A percentile compares a stretch with the other conserved stretches of the same genome.
phyloP scores from a whole-genome alignment of 2,888 invertebrate species.

The Melinaea menophilus region DNA sequence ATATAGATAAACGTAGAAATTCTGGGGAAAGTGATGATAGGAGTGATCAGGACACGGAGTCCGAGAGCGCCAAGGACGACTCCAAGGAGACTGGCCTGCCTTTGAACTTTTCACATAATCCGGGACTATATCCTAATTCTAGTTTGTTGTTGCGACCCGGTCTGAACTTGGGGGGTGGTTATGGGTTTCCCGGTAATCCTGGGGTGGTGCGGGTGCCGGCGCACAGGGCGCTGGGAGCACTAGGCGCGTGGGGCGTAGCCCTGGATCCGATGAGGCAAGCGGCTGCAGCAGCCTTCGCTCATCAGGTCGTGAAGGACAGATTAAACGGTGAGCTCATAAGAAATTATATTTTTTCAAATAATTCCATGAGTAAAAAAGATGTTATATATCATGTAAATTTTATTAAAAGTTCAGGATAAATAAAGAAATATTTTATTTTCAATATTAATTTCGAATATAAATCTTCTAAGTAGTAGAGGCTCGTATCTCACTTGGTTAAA shows the following conservation, averaged over 20 bases:
- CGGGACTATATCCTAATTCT: slow-evolving; percentile 63
- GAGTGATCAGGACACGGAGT: slow-evolving; percentile 73
- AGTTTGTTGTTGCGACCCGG: slow-evolving; percentile 66
- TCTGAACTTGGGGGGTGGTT: slow-evolving; percentile 70
- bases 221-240: slow-evolving; percentile 80
- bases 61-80: slow-evolving; percentile 71
- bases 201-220: slow-evolving; percentile 90
- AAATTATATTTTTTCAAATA: background rate
- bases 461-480: slow-evolving; percentile 31
- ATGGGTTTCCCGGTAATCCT: slow-evolving; percentile 80
- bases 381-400: too few relatives aligned
- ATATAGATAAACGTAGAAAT: slow-evolving; percentile 74
- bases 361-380: too few relatives aligned
- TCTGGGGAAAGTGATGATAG: slow-evolving; percentile 73
- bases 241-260: slow-evolving; percentile 78
- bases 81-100: slow-evolving; percentile 60
- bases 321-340: slow-evolving; percentile 83
- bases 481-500: slow-evolving; percentile 28
- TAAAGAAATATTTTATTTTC: slow-evolving; percentile 1
- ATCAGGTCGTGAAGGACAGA: slow-evolving; percentile 90
- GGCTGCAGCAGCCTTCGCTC: slow-evolving; percentile 85
- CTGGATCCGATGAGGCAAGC: slow-evolving; percentile 81
- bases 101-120: slow-evolving; percentile 66
- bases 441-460: slow-evolving; percentile 30
- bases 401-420: too few relatives aligned